These are phyloP conservation scores for Parasteatoda tepidariorum DNA, from an alignment of 1,140 invertebrate species.

Conservation along the genomic window DNA sequence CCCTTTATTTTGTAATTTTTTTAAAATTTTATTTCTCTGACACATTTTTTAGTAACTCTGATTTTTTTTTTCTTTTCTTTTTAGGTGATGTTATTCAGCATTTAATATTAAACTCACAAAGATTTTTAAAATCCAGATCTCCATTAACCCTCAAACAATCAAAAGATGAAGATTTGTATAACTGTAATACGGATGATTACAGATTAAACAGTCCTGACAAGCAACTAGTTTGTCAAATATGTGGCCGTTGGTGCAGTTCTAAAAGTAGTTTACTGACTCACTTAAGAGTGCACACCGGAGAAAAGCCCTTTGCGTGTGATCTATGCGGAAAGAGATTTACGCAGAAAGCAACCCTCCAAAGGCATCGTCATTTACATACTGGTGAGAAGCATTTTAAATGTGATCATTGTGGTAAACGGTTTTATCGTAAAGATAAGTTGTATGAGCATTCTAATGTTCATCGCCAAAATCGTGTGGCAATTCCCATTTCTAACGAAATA, in stretches of 20 bases:
- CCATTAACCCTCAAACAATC: conserved; percentile 3
- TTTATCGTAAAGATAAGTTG: conserved; percentile 57
- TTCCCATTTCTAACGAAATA: not conserved
- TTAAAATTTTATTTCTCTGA: too few relatives aligned
- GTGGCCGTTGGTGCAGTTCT: conserved; percentile 45
- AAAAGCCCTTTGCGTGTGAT: conserved; percentile 60
- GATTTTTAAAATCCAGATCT: not conserved
- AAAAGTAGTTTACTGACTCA: conserved; percentile 53
- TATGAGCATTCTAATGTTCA: conserved; percentile 52
- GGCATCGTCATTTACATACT: conserved; percentile 62
- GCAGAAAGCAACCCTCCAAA: conserved; percentile 66
- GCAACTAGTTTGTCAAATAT: conserved; percentile 44
- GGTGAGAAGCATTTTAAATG: conserved; percentile 71
- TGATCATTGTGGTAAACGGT: conserved; percentile 67
- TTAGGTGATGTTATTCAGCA: not conserved
- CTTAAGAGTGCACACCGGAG: conserved; percentile 59
- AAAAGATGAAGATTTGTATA: not conserved
- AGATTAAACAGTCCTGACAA: conserved; percentile 30
- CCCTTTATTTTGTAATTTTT: too few relatives aligned
- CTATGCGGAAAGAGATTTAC: conserved; percentile 73
- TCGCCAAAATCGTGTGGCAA: not conserved
- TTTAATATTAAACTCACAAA: not conserved
- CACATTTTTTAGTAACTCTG: not conserved
- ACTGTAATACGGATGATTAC: not conserved
- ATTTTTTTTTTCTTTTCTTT: not conserved